phyloP scores from a whole-genome alignment of 2,797 vertebrate species.

The Psittacula derbiana region DNA sequence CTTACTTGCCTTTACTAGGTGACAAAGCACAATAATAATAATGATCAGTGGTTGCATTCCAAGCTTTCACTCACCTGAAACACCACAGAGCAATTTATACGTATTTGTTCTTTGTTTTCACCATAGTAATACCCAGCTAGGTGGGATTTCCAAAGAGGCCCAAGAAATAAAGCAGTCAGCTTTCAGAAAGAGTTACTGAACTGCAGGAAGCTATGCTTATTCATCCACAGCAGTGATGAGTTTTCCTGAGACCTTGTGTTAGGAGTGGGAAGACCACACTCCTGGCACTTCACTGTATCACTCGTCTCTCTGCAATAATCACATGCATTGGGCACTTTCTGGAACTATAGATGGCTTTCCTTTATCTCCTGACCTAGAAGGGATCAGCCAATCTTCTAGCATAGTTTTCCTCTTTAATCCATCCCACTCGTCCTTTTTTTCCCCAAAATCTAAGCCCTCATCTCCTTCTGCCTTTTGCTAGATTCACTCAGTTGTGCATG shows the following conservation, averaged over 20 bases:
- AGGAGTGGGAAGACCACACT: neutral
- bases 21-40: neutral
- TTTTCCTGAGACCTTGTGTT: neutral
- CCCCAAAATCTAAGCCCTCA: neutral
- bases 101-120: neutral
- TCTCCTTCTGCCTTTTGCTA: neutral
- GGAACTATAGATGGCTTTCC: neutral
- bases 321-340: neutral
- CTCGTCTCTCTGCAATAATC: neutral
- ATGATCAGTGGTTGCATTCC: neutral
- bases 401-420: neutral
- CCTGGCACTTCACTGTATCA: neutral
- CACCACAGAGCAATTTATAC: neutral
- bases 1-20: neutral
- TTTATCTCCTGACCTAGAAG: neutral
- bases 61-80: constrained; percentile 1
- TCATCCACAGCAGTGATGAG: neutral
- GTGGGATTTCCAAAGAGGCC: neutral
- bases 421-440: neutral
- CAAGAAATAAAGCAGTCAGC: neutral
- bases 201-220: neutral
- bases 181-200: neutral
- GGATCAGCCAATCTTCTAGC: neutral
- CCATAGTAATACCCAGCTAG: neutral
- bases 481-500: neutral